These are phyloP conservation scores for Brachionus sp. DNA, from an alignment of 1,140 invertebrate species.

Conservation along the genomic window DNA sequence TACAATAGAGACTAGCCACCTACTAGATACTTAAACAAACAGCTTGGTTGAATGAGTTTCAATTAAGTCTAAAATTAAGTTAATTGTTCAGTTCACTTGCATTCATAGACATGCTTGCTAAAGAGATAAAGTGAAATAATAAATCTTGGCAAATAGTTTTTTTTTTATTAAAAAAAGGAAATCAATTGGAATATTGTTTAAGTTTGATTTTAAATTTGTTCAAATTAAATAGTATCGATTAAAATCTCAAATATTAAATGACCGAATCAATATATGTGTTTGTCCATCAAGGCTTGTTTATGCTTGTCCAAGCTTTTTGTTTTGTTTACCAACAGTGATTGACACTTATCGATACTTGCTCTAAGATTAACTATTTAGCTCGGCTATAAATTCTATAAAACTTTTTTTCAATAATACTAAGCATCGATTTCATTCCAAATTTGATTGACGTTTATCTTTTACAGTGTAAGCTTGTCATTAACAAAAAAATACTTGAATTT, in stretches of 20 bases:
- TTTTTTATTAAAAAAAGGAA: slow-evolving; percentile 29
- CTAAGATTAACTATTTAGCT: neutral
- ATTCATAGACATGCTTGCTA: neutral
- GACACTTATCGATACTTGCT: slow-evolving; percentile 31
- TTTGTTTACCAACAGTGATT: neutral
- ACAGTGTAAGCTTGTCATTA: neutral
- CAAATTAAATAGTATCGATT: slow-evolving; percentile 8
- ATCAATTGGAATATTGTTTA: neutral
- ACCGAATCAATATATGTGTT: neutral
- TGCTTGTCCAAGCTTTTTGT: neutral
- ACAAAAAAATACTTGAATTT: neutral
- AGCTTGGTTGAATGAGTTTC: slow-evolving; percentile 27
- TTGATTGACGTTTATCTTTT: neutral
- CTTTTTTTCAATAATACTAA: neutral
- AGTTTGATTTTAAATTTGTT: neutral
- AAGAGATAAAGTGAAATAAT: neutral
- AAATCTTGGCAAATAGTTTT: slow-evolving; percentile 8
- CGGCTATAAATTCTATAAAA: neutral
- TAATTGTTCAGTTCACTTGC: slow-evolving; percentile 16
- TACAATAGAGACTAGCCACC: slow-evolving; percentile 25
- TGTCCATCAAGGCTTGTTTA: neutral
- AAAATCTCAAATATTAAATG: neutral
- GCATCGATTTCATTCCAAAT: neutral
- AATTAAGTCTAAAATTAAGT: slow-evolving; percentile 3
- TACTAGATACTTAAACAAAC: neutral